Evolutionary conservation across 2,113 vertebrate species (phyloP).

Genomic region (Otis tarda): DNA sequence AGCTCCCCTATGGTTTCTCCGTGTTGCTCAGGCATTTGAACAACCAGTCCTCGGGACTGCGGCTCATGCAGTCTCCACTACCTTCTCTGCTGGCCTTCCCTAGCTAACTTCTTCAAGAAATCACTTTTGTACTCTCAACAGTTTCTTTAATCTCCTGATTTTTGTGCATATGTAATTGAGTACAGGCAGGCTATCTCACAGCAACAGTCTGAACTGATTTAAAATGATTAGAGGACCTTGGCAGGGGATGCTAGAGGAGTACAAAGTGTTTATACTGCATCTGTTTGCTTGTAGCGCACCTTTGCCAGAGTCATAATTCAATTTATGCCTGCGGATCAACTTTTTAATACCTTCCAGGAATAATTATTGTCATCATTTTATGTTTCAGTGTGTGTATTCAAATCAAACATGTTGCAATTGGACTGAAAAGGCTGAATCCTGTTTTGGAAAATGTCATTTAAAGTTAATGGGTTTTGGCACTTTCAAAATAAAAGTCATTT

Average conservation of each 20-base stretch:
- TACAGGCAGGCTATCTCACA: neutral
- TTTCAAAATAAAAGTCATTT: constrained; percentile 33
- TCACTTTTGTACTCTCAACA: neutral
- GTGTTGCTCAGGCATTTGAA: constrained; percentile 10
- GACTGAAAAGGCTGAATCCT: neutral
- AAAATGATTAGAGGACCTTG: neutral
- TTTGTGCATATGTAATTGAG: neutral
- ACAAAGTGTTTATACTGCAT: neutral
- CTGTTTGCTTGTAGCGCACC: constrained; percentile 11
- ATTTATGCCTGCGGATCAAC: constrained; percentile 8
- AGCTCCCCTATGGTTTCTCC: neutral
- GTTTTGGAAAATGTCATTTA: neutral
- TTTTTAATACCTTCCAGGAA: constrained; percentile 57
- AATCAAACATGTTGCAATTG: constrained; percentile 14
- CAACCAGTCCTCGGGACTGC: neutral
- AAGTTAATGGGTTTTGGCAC: neutral
- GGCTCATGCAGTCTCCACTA: neutral
- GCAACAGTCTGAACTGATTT: constrained; percentile 15
- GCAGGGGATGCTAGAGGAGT: neutral
- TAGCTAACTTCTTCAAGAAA: neutral
- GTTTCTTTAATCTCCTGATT: neutral
- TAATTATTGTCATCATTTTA: constrained; percentile 34
- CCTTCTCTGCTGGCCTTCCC: neutral
- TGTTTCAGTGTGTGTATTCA: neutral
- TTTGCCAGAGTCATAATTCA: constrained; percentile 44